Evolutionary conservation across 2,113 vertebrate genomes (phyloP), one percentile per base, ranked within the genome.

Genomic region (Alethe diademata): DNA sequence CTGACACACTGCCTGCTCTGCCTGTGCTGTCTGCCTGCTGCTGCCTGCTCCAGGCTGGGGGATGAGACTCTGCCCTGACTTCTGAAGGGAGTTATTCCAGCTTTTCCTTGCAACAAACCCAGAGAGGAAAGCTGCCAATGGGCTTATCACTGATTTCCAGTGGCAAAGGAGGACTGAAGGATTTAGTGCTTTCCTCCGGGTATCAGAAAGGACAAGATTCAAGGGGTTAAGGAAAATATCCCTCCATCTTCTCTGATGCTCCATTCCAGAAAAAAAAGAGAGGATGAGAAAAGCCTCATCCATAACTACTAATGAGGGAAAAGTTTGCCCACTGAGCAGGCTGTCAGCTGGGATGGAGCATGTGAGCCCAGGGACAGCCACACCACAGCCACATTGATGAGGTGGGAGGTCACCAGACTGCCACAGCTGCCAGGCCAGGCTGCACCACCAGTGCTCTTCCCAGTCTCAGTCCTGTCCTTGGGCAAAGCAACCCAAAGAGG

Each of bases 361-460:
- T 6, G 22, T 42, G 57, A 62, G 60, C 62, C 26, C 2, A 4
- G 43, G 56, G 40, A 71, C 80, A 76, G 35, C 58, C 87, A 72
- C 5, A 1, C 9, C 4, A 40, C 1, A 9, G 75, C 33, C n/a
- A 43, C 54, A 14, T 1, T 38, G 89, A 25, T 3, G 16, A 42
- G 48, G 35, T 5, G 9, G 64, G 72, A 86, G 69, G 38, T 48
- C 79, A 82, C 38, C 33, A 38, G 64, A n/a, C 50, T 62, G 57
- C 43, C 4, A 23, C 28, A 5, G 17, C 58, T 80, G 69, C 57
- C 25, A 12, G 43, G 58, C 74, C 15, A 5, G 33, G 23, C 23
- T 70, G 51, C 54, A 53, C 2, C 0, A 0, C 29, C 3, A 0
- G 38, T 23, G 23, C 22, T 83, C 71, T 54, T 50, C 45, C 38